A percentile compares a stretch with the other conserved stretches of the same genome.
phyloP scores from a whole-genome alignment of 2,888 invertebrate genomes.

The Microplitis manilae region DNA sequence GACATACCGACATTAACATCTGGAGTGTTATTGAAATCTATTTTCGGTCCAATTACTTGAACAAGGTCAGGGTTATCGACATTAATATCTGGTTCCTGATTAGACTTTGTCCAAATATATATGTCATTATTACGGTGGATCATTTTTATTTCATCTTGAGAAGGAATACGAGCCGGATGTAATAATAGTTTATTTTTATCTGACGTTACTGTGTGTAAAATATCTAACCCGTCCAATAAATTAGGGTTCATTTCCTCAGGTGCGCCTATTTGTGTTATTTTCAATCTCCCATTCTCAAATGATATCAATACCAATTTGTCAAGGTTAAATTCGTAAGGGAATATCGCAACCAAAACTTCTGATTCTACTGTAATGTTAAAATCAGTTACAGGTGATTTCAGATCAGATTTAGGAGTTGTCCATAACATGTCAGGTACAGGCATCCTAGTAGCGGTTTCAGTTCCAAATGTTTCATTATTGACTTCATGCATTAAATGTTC shows the following conservation, averaged over 20 bases:
- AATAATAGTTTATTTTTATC: neutral
- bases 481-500: too few species aligned
- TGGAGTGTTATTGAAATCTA: too few species aligned
- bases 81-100: neutral
- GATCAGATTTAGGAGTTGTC: too few species aligned
- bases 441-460: too few species aligned
- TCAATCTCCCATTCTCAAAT: neutral
- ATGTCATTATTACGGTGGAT: neutral
- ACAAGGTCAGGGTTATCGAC: neutral
- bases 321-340: neutral
- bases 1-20: too few species aligned
- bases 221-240: neutral
- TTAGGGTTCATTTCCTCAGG: neutral
- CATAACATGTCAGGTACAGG: too few species aligned
- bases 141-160: neutral
- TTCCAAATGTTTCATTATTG: too few species aligned
- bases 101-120: neutral
- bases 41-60: too few species aligned
- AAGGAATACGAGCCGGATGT: neutral
- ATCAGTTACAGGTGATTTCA: neutral
- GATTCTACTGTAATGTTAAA: neutral
- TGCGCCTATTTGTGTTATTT: neutral
- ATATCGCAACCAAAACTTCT: neutral
- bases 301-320: neutral
- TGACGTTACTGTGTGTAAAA: neutral